Conservation (phyloP, 2,888 invertebrate species). For the Pheosia gnoma region DNA sequence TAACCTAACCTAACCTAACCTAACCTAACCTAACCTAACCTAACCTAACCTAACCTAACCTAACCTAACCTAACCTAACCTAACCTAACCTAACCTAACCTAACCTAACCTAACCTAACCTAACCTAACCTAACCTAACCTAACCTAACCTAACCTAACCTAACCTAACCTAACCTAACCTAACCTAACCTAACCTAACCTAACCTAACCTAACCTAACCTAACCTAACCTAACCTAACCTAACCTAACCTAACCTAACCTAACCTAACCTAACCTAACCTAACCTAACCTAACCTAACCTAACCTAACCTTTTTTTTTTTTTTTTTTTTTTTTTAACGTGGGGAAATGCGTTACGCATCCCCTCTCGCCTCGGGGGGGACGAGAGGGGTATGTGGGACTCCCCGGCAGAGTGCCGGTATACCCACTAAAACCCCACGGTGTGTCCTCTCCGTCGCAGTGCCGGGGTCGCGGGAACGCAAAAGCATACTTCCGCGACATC, state of each 20-base stretch:
- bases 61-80: no score
- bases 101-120: conserved; percentile 20
- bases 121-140: conserved; percentile 8
- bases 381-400: no score
- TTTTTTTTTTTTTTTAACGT: conserved; percentile 5
- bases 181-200: conserved; percentile 27
- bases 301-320: conserved; percentile 13
- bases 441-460: no score
- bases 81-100: no score
- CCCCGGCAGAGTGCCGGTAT: no score
- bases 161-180: conserved; percentile 31
- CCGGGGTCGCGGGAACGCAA: no score
- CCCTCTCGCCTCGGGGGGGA: neutral
- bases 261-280: conserved; percentile 16
- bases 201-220: conserved; percentile 19
- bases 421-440: no score
- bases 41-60: no score
- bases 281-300: conserved; percentile 17
- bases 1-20: no score
- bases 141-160: conserved; percentile 26
- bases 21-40: no score
- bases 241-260: conserved; percentile 17
- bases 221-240: conserved; percentile 13
- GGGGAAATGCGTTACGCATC: conserved; percentile 9
- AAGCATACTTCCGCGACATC: no score